A percentile compares a stretch with the other conserved stretches of the same genome.
phyloP scores from a whole-genome alignment of 2,888 invertebrate species.

The Xestia sexstrigata region DNA sequence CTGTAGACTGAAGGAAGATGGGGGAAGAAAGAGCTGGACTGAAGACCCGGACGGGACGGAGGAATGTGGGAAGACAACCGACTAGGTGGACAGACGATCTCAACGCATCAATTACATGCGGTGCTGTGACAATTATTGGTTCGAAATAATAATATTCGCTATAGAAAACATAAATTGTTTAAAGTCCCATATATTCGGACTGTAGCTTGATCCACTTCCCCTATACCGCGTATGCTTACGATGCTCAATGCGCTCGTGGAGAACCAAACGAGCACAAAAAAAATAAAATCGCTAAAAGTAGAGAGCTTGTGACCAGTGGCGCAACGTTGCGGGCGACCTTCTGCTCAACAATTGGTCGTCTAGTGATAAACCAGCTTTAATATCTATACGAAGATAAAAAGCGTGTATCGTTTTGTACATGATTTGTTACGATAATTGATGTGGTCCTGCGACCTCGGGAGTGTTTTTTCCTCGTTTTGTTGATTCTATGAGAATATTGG shows the following conservation, averaged over 20 bases:
- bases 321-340: neutral
- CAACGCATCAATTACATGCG: neutral
- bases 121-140: too few relatives aligned
- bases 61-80: neutral
- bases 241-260: too few relatives aligned
- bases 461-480: slow-evolving; percentile 55
- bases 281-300: too few relatives aligned
- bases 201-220: too few relatives aligned
- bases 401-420: slow-evolving; percentile 58
- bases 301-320: neutral
- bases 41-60: neutral
- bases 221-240: too few relatives aligned
- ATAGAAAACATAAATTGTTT: too few relatives aligned
- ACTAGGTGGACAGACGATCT: neutral
- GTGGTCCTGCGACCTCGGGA: slow-evolving; percentile 52
- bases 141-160: too few relatives aligned
- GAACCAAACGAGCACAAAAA: too few relatives aligned
- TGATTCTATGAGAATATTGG: slow-evolving; percentile 27
- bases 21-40: neutral
- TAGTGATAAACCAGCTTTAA: slow-evolving; percentile 14
- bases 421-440: slow-evolving; percentile 70
- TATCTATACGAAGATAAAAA: slow-evolving; percentile 32
- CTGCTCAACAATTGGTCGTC: slow-evolving; percentile 6
- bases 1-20: neutral
- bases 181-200: too few relatives aligned